Evolutionary conservation across 1,140 invertebrate genomes (phyloP).

Genomic region (Platyscapa corneri): DNA sequence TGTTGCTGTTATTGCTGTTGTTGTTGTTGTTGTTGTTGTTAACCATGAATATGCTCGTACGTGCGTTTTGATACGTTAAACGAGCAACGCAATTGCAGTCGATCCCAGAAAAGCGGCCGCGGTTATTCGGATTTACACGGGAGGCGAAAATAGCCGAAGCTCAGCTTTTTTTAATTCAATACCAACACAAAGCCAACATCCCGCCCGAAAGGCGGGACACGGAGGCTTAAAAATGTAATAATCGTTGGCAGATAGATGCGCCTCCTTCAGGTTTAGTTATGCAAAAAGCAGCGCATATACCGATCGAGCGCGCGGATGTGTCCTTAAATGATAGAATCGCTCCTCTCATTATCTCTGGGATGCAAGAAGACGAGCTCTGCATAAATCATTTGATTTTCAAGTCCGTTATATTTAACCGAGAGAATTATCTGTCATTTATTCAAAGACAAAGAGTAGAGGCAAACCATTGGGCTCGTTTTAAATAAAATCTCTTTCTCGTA

Average conservation of each 20-base stretch:
- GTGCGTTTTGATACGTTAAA: no score
- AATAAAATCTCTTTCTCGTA: background rate
- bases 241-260: background rate
- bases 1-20: no score
- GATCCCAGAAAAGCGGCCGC: no score
- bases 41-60: no score
- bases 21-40: no score
- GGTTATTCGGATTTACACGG: background rate
- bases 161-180: background rate
- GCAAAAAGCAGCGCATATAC: background rate
- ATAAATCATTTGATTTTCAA: slow-evolving; percentile 31
- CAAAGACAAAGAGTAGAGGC: background rate
- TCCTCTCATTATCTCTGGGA: slow-evolving; percentile 22
- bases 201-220: no score
- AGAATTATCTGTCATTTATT: slow-evolving; percentile 42
- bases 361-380: slow-evolving; percentile 17
- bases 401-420: slow-evolving; percentile 40
- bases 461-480: slow-evolving; percentile 14
- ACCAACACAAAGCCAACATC: background rate
- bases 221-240: no score
- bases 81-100: no score
- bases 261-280: background rate
- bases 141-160: background rate
- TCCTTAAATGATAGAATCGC: slow-evolving; percentile 18
- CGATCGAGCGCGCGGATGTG: background rate